Percentiles rank a stretch among this genome's conserved stretches.
These are phyloP conservation scores for Chalcis sispes DNA, from an alignment of 2,888 invertebrate species.

Conservation along the genomic window DNA sequence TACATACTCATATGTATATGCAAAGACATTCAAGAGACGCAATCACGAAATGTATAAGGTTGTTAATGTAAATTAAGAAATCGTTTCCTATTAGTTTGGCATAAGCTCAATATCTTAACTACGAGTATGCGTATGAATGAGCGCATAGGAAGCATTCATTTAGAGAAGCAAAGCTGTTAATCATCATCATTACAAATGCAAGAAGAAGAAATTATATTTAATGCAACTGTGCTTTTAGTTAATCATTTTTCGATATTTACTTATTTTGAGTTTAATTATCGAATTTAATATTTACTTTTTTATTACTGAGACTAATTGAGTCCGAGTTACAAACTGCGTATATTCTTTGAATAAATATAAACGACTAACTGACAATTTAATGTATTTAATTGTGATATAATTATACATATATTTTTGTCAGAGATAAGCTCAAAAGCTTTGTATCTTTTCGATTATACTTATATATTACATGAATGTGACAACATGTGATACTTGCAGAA, in stretches of 20 bases:
- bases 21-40: slow-evolving; percentile 41
- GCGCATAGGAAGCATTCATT: slow-evolving; percentile 9
- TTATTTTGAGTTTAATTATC: slow-evolving; percentile 15
- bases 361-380: slow-evolving; percentile 29
- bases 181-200: slow-evolving; percentile 36
- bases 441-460: slow-evolving; percentile 38
- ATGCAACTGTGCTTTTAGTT: slow-evolving; percentile 43
- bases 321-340: slow-evolving; percentile 7
- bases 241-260: slow-evolving; percentile 29
- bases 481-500: slow-evolving; percentile 27
- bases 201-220: slow-evolving; percentile 41
- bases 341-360: slow-evolving; percentile 8
- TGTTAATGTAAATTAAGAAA: slow-evolving; percentile 59
- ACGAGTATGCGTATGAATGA: slow-evolving; percentile 32
- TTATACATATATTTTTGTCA: slow-evolving; percentile 30
- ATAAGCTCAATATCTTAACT: slow-evolving; percentile 56
- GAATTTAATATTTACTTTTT: slow-evolving; percentile 22
- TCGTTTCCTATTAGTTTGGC: slow-evolving; percentile 58
- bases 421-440: slow-evolving; percentile 9
- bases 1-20: slow-evolving; percentile 3
- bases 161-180: slow-evolving; percentile 36
- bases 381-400: slow-evolving; percentile 47
- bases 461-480: slow-evolving; percentile 13
- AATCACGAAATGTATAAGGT: slow-evolving; percentile 55
- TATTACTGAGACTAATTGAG: slow-evolving; percentile 9